Evolutionary conservation across 35 echinoderm and acorn worm genomes (phyloP), one percentile per base, ranked within the genome.

Genomic region (Chiridota heheva): DNA sequence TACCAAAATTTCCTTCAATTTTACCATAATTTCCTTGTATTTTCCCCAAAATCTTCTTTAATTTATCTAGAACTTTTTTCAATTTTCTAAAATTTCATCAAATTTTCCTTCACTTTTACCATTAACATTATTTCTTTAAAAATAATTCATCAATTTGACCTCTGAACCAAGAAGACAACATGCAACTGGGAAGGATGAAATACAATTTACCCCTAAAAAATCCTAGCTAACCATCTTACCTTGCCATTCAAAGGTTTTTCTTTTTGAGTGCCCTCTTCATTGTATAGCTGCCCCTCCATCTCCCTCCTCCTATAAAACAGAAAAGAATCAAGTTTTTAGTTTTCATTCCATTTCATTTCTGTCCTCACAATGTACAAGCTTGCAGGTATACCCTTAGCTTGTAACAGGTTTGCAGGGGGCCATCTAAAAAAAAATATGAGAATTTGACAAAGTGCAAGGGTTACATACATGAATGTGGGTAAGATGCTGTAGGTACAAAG

Each of bases 281-380:
- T 80, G 74, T 63, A 87, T 81, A 87, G 37, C 85, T 87, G 85
- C 15, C 85, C 85, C 35, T 87, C 85, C 85, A 87, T 87, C 64
- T 87, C 85, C 67, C 85, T 78, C 74, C 85, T 27, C 85, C 85
- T 87, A 40, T 73, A 83, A 5, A 26, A 35, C 18, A 40, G 31
- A 67, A 18, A 84, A 71, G 32, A 2, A 76, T 42, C 24, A 56
- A 15, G n/a, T n/a, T n/a, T n/a, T n/a, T n/a, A n/a, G n/a, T n/a
- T n/a, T n/a, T n/a, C n/a, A n/a, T n/a, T n/a, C n/a, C n/a, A n/a
- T n/a, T n/a, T n/a, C n/a, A n/a, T n/a, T n/a, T n/a, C n/a, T n/a
- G n/a, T n/a, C n/a, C n/a, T n/a, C n/a, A n/a, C n/a, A n/a, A n/a
- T n/a, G n/a, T n/a, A n/a, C n/a, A n/a, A n/a, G n/a, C n/a, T n/a